Evolutionary conservation across 2,113 vertebrate species (phyloP).

Genomic region (Sclerurus mexicanus): DNA sequence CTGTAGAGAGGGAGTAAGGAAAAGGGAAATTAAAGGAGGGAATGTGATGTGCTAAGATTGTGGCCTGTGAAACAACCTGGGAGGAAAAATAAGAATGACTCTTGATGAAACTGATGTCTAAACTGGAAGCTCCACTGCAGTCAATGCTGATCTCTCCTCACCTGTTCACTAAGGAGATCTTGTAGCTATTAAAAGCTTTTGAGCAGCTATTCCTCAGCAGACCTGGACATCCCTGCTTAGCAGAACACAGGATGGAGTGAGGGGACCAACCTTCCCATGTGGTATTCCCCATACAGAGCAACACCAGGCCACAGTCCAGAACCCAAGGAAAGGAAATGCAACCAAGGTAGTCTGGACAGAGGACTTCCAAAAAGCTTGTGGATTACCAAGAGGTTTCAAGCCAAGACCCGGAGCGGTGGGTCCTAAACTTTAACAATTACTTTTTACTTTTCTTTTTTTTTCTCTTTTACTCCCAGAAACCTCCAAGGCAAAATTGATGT

Average conservation of each 20-base stretch:
- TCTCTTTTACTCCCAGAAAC: background rate
- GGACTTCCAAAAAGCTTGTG: slow-evolving; percentile 69
- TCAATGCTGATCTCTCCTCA: background rate
- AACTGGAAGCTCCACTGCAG: background rate
- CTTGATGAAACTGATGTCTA: background rate
- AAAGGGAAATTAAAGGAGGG: background rate
- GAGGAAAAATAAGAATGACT: background rate
- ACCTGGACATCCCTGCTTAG: background rate
- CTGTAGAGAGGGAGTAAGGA: background rate
- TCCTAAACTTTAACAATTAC: slow-evolving; percentile 38
- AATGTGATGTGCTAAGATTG: background rate
- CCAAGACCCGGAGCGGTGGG: slow-evolving; percentile 66
- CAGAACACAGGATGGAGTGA: background rate
- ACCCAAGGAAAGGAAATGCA: slow-evolving; percentile 68
- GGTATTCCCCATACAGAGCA: slow-evolving; percentile 64
- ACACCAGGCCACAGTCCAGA: slow-evolving; percentile 61
- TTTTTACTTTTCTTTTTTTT: background rate
- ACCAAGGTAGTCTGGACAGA: slow-evolving; percentile 69
- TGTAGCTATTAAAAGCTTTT: slow-evolving; percentile 10
- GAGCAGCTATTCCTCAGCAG: background rate
- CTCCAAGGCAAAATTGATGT: background rate
- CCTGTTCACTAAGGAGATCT: background rate
- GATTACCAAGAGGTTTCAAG: slow-evolving; percentile 70
- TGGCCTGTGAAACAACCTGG: background rate
- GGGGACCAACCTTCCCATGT: slow-evolving; percentile 48